A percentile compares a stretch with the other conserved stretches of the same genome.
These are phyloP conservation scores for Globicephala melas DNA, from an alignment of 2,113 vertebrate genomes.

Conservation along the genomic window DNA sequence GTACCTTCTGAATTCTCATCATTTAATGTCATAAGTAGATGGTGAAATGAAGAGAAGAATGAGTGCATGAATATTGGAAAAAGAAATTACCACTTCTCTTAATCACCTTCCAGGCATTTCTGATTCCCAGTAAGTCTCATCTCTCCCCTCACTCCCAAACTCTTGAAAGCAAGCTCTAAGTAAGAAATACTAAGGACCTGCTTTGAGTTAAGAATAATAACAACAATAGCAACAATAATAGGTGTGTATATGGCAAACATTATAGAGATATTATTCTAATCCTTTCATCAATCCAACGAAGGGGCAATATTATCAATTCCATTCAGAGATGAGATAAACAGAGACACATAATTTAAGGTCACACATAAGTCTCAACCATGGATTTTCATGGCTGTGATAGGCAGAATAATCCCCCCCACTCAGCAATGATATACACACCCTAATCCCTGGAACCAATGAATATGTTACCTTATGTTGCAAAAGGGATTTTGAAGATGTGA, in stretches of 20 bases:
- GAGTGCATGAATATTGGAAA: background rate
- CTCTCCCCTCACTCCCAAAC: background rate
- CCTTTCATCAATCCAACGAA: background rate
- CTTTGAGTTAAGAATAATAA: background rate
- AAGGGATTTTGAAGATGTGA: background rate
- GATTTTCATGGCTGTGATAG: background rate
- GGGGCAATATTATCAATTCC: background rate
- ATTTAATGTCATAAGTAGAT: background rate
- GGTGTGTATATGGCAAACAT: background rate
- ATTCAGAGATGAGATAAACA: background rate
- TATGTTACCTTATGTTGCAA: background rate
- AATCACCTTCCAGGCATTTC: background rate
- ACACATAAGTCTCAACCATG: background rate
- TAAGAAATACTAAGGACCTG: background rate
- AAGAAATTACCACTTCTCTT: background rate
- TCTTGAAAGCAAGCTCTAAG: background rate
- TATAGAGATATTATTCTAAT: background rate
- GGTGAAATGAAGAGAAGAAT: background rate
- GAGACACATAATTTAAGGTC: slow-evolving; percentile 15
- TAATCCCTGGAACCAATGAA: background rate
- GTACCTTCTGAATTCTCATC: background rate
- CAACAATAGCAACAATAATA: background rate
- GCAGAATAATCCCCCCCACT: background rate
- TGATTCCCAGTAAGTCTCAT: background rate
- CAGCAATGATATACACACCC: background rate